Evolutionary conservation across 1,140 invertebrate species (phyloP), one percentile per base, ranked within the genome.

Genomic region (Hylaeus anthracinus): DNA sequence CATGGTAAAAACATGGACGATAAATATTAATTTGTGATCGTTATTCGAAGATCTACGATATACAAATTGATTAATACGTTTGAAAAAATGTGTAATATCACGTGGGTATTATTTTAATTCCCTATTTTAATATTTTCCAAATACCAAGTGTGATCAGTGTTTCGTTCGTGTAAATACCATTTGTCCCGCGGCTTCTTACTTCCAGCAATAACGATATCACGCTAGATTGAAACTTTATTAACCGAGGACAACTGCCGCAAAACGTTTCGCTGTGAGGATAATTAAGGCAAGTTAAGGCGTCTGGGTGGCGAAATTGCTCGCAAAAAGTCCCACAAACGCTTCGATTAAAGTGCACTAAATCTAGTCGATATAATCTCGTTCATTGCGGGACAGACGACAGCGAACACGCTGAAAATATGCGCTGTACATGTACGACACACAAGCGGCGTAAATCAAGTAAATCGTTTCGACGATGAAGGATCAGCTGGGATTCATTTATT

Each of bases 341-440:
- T 78, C 84, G 74, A 85, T 86, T 78, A 81, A 82, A 58, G 55
- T 60, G 73, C 70, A 82, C 48, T 78, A 74, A 82, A 85, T 85
- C 63, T 74, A 48, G 60, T 58, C 15, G 83, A 82, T 86, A 79
- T 66, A 72, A 86, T 85, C 84, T 82, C 53, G 15, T 76, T 70
- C 64, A 70, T 84, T 66, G 67, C 26, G 75, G 55, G 56, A 72
- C 26, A 66, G 70, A 56, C 74, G 60, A 77, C 69, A 64, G 43
- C 26, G 58, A 45, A 15, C 8, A 26, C n/a, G n/a, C 6, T 3
- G 65, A 45, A 1, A 12, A 48, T 39, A 72, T 56, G 71, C 77
- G n/a, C 72, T 41, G 56, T 56, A 55, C 26, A 56, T 71, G 12
- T 41, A 41, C 15, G 55, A 82, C 66, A 72, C 69, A 48, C 14